phyloP scores from a whole-genome alignment of 2,888 invertebrate genomes.

The Cephus rjabovi region DNA sequence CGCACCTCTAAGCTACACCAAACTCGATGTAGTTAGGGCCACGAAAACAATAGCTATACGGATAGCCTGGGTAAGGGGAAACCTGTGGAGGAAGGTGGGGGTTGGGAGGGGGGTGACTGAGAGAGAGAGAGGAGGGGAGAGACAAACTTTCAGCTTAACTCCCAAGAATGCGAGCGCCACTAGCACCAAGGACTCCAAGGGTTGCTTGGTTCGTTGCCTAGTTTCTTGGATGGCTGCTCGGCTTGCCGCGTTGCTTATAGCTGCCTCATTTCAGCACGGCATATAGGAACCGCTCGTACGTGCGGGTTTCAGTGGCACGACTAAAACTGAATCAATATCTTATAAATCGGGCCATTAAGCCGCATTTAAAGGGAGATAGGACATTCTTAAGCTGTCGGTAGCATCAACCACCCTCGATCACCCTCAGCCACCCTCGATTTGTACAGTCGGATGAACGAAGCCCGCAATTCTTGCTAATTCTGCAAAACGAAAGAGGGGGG shows the following conservation, averaged over 20 bases:
- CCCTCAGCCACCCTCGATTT: background rate
- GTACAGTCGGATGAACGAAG: background rate
- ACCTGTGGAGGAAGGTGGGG: background rate
- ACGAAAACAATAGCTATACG: conserved; percentile 30
- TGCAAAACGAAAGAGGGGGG: background rate
- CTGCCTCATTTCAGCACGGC: background rate
- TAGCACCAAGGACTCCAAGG: background rate
- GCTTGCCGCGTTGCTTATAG: background rate
- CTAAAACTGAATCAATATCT: conserved; percentile 37
- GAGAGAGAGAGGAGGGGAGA: background rate
- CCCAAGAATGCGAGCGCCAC: conserved; percentile 18
- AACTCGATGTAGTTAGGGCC: conserved; percentile 26
- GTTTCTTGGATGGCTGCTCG: background rate
- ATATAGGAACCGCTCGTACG: background rate
- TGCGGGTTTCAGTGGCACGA: background rate
- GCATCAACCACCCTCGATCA: background rate
- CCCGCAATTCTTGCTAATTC: background rate
- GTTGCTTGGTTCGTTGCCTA: background rate
- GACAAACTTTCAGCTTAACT: conserved; percentile 12
- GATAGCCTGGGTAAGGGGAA: background rate
- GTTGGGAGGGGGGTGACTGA: background rate
- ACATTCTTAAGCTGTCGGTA: background rate
- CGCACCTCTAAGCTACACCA: conserved; percentile 18
- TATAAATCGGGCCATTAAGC: conserved; percentile 45
- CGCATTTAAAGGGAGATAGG: conserved; percentile 43